phyloP scores from a whole-genome alignment of 2,888 invertebrate genomes.

The Villa cingulata region DNA sequence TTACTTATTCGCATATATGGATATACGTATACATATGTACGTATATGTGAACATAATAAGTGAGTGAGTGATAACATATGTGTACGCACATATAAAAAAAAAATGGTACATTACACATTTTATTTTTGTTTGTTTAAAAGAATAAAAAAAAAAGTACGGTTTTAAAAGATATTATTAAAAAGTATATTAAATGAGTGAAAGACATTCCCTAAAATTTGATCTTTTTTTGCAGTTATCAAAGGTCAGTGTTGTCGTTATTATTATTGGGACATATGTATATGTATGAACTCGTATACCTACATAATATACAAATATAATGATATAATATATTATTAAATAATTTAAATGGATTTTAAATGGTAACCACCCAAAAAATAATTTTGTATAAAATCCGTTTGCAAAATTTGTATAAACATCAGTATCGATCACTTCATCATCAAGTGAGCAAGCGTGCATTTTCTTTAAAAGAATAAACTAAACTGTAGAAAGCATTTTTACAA shows the following conservation, averaged over 20 bases:
- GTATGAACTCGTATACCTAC: not conserved
- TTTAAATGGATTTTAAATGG: not conserved
- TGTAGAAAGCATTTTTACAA: too few relatives aligned
- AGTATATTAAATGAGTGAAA: not conserved
- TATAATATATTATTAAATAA: not conserved
- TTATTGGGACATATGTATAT: too few relatives aligned
- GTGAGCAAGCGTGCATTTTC: conserved; percentile 6
- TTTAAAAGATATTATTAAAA: too few relatives aligned
- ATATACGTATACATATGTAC: too few relatives aligned
- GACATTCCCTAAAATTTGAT: not conserved
- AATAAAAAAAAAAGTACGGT: too few relatives aligned
- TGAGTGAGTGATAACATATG: too few relatives aligned
- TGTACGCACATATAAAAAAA: too few relatives aligned
- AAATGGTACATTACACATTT: too few relatives aligned
- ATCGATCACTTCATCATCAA: conserved; percentile 12
- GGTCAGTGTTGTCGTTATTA: not conserved
- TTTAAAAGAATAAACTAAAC: not conserved
- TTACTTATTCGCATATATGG: too few relatives aligned
- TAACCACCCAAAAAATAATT: not conserved
- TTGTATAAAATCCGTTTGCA: conserved; percentile 9
- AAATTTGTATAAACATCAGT: conserved; percentile 9
- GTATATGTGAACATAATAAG: too few relatives aligned
- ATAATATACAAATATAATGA: too few relatives aligned
- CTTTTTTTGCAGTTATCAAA: not conserved
- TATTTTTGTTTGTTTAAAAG: too few relatives aligned